Conservation (phyloP, 1,140 invertebrate genomes). For the Drosophila asahinai region DNA sequence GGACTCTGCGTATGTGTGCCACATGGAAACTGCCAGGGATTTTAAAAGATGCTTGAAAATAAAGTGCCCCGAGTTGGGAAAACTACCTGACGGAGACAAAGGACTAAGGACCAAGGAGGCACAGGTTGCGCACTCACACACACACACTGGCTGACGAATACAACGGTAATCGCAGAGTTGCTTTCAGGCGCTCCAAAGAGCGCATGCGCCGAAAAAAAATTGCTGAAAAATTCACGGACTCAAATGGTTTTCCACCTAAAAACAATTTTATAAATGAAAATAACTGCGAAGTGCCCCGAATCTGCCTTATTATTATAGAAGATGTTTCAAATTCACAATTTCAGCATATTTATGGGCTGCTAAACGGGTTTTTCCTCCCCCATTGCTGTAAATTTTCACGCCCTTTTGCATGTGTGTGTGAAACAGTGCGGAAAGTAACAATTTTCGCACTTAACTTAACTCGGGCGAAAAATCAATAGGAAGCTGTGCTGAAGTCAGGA, state of each 20-base stretch:
- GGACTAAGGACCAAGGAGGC: conserved; percentile 45
- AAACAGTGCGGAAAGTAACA: conserved; percentile 52
- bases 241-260: conserved; percentile 46
- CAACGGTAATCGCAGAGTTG: conserved; percentile 63
- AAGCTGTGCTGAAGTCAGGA: conserved; percentile 31
- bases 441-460: conserved; percentile 53
- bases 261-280: conserved; percentile 66
- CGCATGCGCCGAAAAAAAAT: conserved; percentile 71
- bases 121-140: conserved; percentile 55
- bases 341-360: not conserved
- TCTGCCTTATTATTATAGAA: not conserved
- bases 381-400: conserved; percentile 35
- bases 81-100: conserved; percentile 75
- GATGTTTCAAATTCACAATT: not conserved
- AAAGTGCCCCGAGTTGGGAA: conserved; percentile 60
- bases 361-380: not conserved
- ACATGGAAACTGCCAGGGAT: conserved; percentile 71
- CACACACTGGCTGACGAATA: conserved; percentile 3
- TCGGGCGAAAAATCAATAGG: conserved; percentile 68
- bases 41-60: conserved; percentile 66
- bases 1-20: conserved; percentile 68
- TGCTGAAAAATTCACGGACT: conserved; percentile 56
- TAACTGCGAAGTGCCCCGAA: not conserved
- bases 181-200: conserved; percentile 52
- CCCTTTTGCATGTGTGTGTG: conserved; percentile 54